These are phyloP conservation scores for Eutrigla gurnardus DNA, from an alignment of 2,797 vertebrate species.

Conservation along the genomic window DNA sequence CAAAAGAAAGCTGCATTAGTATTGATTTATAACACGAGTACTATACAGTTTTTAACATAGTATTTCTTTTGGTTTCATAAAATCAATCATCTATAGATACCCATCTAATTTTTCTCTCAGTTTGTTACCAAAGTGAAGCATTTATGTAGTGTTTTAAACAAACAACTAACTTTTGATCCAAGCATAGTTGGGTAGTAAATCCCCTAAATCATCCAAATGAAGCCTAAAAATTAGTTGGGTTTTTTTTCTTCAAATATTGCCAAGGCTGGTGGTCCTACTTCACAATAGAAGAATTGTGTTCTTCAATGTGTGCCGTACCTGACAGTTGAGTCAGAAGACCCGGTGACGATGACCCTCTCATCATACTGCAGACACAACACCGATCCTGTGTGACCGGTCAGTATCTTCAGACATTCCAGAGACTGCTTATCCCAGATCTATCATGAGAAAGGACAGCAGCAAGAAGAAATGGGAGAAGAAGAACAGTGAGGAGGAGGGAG, in stretches of 20 bases:
- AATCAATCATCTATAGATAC: background rate
- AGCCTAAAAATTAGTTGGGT: too few relatives aligned
- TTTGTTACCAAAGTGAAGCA: background rate
- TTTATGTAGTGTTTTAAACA: background rate
- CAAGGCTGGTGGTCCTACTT: background rate
- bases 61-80: background rate
- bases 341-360: constrained; percentile 97
- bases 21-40: background rate
- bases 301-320: constrained; percentile 79
- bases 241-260: background rate
- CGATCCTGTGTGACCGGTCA: constrained; percentile 98
- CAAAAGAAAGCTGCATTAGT: background rate
- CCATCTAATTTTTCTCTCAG: background rate
- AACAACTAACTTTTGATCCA: background rate
- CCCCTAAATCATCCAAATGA: background rate
- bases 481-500: constrained; percentile 10
- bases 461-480: background rate
- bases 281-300: background rate
- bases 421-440: constrained; percentile 99
- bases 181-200: background rate
- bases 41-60: background rate
- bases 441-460: constrained; percentile 10
- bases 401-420: constrained; percentile 97
- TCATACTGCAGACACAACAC: constrained; percentile 99
- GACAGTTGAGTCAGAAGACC: constrained; percentile 97